Evolutionary conservation across 2,113 vertebrate genomes (phyloP), one percentile per base, ranked within the genome.

Genomic region (Poecilia latipinna): DNA sequence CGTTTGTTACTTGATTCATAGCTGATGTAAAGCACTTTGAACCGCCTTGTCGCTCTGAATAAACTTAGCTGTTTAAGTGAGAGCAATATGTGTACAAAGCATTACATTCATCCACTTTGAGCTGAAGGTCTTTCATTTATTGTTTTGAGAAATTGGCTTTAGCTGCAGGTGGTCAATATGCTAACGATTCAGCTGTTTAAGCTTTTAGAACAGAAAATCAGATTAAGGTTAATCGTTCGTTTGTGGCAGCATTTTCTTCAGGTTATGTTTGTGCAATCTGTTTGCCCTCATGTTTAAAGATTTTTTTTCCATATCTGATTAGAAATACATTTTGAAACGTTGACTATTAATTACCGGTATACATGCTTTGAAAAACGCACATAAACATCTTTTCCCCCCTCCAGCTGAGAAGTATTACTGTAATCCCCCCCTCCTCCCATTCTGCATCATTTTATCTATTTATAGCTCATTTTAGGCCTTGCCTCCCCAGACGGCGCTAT

Each of bases 361-460:
- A 66, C 17, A 70, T 61, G 42, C 28, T 42, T 62, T 66, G 54
- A 65, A 75, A 71, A 72, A 10, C 57, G 31, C 74, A 62, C 32
- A 22, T 65, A 60, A 72, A 61, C 75, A 77, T 77, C 57, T 73
- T 37, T 71, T 32, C 57, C 51, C 29, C 29, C 54, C 70, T 37
- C 31, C 7, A 62, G 51, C 72, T 86, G 77, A 81, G 76, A 74
- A 68, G 62, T 82, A 70, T 57, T 86, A 35, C 44, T 65, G 44
- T 65, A 84, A 86, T 90, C 88, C 88, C 88, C 88, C 88, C 78
- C 86, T 85, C 70, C 66, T 74, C 74, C 82, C 72, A 75, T 77
- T 77, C 69, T 72, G 69, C 63, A 63, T n/a, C 17, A 64, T 26
- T 87, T 83, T 86, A 89, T 92, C 90, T 92, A 92, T 91, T 91